phyloP scores from a whole-genome alignment of 2,888 invertebrate species.

The Sphaerophoria rueppellii region DNA sequence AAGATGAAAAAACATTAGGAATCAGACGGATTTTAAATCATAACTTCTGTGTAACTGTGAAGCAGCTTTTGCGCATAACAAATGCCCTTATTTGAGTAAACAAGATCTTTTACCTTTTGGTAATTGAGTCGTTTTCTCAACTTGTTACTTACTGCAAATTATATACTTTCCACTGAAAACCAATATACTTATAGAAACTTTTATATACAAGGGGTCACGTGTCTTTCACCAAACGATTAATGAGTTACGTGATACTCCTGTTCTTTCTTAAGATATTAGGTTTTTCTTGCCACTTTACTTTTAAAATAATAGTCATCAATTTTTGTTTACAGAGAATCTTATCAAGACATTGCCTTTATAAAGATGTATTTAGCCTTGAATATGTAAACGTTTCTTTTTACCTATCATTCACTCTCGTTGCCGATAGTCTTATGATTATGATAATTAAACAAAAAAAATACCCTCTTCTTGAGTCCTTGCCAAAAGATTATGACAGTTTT shows the following conservation, averaged over 20 bases:
- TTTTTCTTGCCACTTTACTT: conserved; percentile 13
- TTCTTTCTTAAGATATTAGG: conserved; percentile 28
- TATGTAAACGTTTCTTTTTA: too few relatives aligned
- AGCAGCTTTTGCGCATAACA: too few relatives aligned
- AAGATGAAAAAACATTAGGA: too few relatives aligned
- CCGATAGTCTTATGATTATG: too few relatives aligned
- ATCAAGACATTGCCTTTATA: conserved; percentile 6
- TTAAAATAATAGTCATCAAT: conserved; percentile 61
- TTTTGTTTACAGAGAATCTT: background rate
- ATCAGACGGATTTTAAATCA: too few relatives aligned
- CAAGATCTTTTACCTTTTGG: too few relatives aligned
- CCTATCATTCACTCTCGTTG: too few relatives aligned
- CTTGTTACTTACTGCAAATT: background rate
- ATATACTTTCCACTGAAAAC: background rate
- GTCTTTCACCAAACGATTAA: conserved; percentile 51
- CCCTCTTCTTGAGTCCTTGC: conserved; percentile 75
- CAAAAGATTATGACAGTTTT: conserved; percentile 81
- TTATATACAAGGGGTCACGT: conserved; percentile 48
- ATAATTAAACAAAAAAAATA: background rate
- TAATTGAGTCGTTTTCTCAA: too few relatives aligned
- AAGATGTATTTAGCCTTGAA: background rate
- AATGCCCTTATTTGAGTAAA: too few relatives aligned
- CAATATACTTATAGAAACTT: conserved; percentile 35
- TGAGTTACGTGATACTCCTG: conserved; percentile 66
- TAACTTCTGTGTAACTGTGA: too few relatives aligned